Percentiles rank a stretch among this genome's conserved stretches.
Conservation (phyloP, 2,797 vertebrate genomes). For the Telmatherina bonti region DNA sequence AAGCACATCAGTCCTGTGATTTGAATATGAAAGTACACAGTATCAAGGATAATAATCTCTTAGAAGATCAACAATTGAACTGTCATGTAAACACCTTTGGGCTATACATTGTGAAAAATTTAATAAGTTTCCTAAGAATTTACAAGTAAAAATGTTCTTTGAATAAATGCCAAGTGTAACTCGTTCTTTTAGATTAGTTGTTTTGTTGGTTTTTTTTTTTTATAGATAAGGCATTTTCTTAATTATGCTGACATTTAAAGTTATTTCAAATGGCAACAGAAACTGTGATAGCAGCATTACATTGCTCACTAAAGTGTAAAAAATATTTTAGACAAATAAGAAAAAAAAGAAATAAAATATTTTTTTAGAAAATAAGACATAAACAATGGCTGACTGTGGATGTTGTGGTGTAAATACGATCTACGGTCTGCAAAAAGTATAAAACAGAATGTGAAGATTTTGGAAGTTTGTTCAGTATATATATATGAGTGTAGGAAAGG, state of each 20-base stretch:
- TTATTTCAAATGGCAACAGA: not conserved
- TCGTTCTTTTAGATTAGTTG: not conserved
- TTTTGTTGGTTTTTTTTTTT: too few relatives aligned
- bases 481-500: too few relatives aligned
- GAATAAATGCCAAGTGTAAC: not conserved
- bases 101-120: not conserved
- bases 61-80: not conserved
- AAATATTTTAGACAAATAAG: too few relatives aligned
- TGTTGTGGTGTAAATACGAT: too few relatives aligned
- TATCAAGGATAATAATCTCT: not conserved
- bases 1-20: constrained; percentile 2
- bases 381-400: too few relatives aligned
- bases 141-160: not conserved
- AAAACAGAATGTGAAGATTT: too few relatives aligned
- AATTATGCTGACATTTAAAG: constrained; percentile 10
- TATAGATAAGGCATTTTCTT: not conserved
- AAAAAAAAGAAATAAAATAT: too few relatives aligned
- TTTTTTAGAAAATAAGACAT: too few relatives aligned
- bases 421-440: too few relatives aligned
- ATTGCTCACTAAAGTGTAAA: not conserved
- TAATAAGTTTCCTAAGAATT: not conserved
- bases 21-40: not conserved
- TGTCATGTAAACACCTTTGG: not conserved
- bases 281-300: not conserved
- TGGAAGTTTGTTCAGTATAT: too few relatives aligned